Evolutionary conservation across 2,888 invertebrate species (phyloP).

Genomic region (Romanomermis culicivorax): DNA sequence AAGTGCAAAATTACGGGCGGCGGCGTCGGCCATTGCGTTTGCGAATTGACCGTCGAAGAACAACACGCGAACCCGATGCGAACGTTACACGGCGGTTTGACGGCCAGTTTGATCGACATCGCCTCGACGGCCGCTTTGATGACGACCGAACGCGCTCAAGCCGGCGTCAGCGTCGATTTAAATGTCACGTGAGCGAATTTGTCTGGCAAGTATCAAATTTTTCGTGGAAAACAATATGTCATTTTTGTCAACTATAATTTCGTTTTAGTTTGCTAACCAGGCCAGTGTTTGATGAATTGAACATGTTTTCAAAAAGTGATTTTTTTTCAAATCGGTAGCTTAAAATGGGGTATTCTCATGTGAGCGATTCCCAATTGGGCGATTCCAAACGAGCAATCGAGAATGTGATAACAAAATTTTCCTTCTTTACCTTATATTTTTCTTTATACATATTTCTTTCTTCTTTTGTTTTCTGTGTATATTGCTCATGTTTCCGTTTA

Average conservation of each 20-base stretch:
- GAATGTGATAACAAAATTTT: too few relatives aligned
- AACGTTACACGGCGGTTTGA: conserved; percentile 62
- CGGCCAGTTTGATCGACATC: conserved; percentile 52
- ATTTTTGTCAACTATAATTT: background rate
- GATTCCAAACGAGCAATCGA: too few relatives aligned
- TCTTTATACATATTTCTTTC: too few relatives aligned
- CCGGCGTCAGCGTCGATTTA: conserved; percentile 62
- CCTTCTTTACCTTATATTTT: too few relatives aligned
- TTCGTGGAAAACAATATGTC: too few relatives aligned
- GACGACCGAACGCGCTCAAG: conserved; percentile 37
- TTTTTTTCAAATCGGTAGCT: too few relatives aligned
- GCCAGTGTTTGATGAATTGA: background rate
- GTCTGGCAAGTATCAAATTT: too few relatives aligned
- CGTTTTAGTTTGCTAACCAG: background rate
- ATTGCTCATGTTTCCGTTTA: too few relatives aligned
- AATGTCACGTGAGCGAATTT: conserved; percentile 36
- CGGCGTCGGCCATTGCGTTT: conserved; percentile 49
- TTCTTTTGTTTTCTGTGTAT: too few relatives aligned
- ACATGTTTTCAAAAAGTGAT: too few relatives aligned
- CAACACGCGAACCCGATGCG: conserved; percentile 53
- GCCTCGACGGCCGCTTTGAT: conserved; percentile 57
- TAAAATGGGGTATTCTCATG: too few relatives aligned
- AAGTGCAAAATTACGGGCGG: background rate
- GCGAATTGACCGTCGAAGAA: conserved; percentile 49
- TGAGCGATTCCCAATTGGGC: too few relatives aligned